Evolutionary conservation across 2,113 vertebrate genomes (phyloP).

Genomic region (Pithys albifrons): DNA sequence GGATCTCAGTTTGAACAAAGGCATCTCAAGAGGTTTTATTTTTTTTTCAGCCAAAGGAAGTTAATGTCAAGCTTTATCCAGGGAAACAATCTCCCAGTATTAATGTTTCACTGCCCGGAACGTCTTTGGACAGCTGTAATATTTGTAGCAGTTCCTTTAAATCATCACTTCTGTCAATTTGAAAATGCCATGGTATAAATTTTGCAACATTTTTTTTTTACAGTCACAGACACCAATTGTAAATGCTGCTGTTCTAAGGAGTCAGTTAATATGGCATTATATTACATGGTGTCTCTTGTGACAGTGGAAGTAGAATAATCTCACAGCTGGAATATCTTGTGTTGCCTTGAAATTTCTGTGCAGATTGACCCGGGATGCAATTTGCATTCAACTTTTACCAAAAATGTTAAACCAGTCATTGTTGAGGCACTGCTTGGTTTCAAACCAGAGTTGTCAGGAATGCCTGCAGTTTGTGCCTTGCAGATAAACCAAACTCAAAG

Average conservation of each 20-base stretch:
- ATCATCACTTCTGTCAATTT: slow-evolving; percentile 43
- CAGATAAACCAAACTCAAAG: background rate
- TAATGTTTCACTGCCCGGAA: slow-evolving; percentile 12
- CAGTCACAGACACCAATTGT: background rate
- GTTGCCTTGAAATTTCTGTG: background rate
- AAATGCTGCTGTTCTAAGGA: background rate
- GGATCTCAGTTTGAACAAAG: background rate
- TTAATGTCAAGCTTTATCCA: slow-evolving; percentile 4
- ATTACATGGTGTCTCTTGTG: background rate
- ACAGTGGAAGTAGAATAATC: background rate
- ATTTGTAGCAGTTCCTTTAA: slow-evolving; percentile 46
- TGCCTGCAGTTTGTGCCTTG: background rate
- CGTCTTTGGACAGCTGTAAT: slow-evolving; percentile 12
- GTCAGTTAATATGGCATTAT: background rate
- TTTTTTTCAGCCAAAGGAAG: background rate
- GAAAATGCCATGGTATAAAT: slow-evolving; percentile 1
- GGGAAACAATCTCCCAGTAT: background rate
- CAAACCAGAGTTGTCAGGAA: background rate
- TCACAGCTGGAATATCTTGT: background rate
- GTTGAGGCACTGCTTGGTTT: background rate
- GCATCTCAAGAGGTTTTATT: background rate
- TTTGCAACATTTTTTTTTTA: background rate
- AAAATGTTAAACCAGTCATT: background rate
- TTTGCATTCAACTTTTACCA: background rate
- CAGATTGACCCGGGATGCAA: background rate